phyloP scores from a whole-genome alignment of 2,888 invertebrate genomes.

The Priocnemis perturbator region DNA sequence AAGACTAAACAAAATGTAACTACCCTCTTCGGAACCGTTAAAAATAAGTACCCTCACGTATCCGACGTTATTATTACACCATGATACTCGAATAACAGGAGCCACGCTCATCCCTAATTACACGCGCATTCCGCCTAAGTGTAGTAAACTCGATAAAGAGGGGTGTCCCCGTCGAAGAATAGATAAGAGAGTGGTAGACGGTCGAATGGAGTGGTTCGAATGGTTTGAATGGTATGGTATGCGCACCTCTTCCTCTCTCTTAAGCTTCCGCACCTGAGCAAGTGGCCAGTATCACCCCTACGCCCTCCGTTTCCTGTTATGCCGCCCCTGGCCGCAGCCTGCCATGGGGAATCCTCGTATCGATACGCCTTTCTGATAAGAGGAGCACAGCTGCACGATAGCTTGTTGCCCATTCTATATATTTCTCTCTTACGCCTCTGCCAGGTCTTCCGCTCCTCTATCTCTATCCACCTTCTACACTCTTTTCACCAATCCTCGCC shows the following conservation, averaged over 20 bases:
- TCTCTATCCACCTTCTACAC: conserved; percentile 13
- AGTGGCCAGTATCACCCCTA: conserved; percentile 75
- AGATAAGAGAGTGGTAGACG: conserved; percentile 55
- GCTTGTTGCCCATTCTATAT: conserved; percentile 93
- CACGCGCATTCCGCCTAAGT: too few relatives aligned
- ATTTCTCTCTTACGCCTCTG: conserved; percentile 26
- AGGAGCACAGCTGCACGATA: conserved; percentile 97
- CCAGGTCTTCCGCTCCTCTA: conserved; percentile 11
- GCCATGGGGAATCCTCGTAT: conserved; percentile 97
- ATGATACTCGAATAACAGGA: too few relatives aligned
- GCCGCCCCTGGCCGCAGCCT: conserved; percentile 77
- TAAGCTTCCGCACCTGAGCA: conserved; percentile 85
- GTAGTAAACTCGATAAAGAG: not conserved
- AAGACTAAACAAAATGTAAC: too few relatives aligned
- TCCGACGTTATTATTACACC: too few relatives aligned
- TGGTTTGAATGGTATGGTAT: conserved; percentile 69
- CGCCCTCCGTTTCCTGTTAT: conserved; percentile 67
- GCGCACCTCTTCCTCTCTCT: conserved; percentile 76
- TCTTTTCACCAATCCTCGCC: not conserved
- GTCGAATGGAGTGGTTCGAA: conserved; percentile 55
- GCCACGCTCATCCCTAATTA: too few relatives aligned
- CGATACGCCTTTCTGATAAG: conserved; percentile 97
- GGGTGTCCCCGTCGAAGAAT: not conserved
- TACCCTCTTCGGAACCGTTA: too few relatives aligned
- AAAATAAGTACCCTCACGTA: too few relatives aligned